Evolutionary conservation across 1,140 invertebrate species (phyloP).

Genomic region (Melipona quadrifasciata): DNA sequence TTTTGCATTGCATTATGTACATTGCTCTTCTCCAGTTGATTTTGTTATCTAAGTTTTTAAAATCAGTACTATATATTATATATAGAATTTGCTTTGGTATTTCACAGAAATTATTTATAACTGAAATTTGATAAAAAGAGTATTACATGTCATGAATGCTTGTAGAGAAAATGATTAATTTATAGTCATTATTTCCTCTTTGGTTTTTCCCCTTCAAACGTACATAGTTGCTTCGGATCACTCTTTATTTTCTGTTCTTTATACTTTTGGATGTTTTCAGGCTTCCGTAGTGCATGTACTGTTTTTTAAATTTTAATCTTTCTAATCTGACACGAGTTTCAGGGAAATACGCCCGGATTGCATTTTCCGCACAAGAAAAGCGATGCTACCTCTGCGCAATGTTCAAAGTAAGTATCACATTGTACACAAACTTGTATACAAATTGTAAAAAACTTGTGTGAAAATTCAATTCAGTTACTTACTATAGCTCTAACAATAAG

Average conservation of each 20-base stretch:
- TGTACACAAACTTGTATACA: background rate
- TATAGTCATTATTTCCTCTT: background rate
- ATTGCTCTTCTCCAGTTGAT: background rate
- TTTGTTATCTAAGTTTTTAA: background rate
- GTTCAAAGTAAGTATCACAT: slow-evolving; percentile 45
- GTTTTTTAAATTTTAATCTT: slow-evolving; percentile 60
- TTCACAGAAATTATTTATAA: background rate
- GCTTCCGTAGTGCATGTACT: slow-evolving; percentile 67
- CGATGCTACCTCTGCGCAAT: slow-evolving; percentile 11
- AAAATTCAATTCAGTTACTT: background rate
- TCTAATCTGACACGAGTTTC: slow-evolving; percentile 72
- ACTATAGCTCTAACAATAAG: background rate
- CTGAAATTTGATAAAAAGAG: background rate
- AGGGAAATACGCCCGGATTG: slow-evolving; percentile 65
- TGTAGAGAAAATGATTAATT: background rate
- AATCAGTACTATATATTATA: too few relatives aligned
- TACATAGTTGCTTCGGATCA: slow-evolving; percentile 20
- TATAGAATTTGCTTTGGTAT: background rate
- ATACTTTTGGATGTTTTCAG: slow-evolving; percentile 50
- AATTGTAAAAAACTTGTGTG: background rate
- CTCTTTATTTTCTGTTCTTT: slow-evolving; percentile 18
- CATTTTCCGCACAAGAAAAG: slow-evolving; percentile 55
- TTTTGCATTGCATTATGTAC: background rate
- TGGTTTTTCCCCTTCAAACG: background rate
- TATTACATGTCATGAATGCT: background rate